Base-by-base conservation (phyloP, 1,140 invertebrate genomes). In the Cyphomyrmex costatus region DNA sequence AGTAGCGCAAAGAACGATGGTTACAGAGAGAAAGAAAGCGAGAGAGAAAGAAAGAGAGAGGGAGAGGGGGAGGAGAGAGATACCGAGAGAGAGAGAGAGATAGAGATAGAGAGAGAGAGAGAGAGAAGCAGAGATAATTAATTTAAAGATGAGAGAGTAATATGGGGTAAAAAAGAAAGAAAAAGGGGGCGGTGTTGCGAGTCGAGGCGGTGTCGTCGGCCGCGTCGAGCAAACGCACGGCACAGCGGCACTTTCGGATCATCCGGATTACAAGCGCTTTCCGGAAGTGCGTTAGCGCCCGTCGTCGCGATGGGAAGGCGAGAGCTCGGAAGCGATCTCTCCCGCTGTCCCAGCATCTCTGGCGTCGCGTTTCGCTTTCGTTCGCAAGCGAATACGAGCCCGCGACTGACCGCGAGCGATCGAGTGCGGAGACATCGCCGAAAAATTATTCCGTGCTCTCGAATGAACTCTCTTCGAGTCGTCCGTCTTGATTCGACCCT, bases 1-100 rank as follows among this genome's bases (percentile, higher is more conserved):
- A 95, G 91, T 95, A 93, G 93, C 88, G 91, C 87, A 92, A 89
- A 94, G 86, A 33, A 82, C 33, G 89, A 90, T 82, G 77, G 86
- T 90, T 90, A 90, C 76, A 88, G 89, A 87, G 84, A 90, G 49
- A 79, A 3, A 30, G 30, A 30, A 3, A 30, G 30, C n/a, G 3
- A 3, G 30, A 30, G 30, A 30, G 30, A 30, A 3, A 30, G 30
- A 30, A 3, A 30, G 30, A 30, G 30, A 30, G 58, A 33, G 58
- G 30, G 24, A 61, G 24, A 49, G 51, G n/a, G 2, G 36, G 2
- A 65, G 1, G 46, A 19, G 89, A 90, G 89, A 90, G 71, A 92
- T 92, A 90, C n/a, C n/a, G n/a, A n/a, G n/a, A n/a, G 3, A 3
- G 30, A 30, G 30, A 30, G 30, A 30, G 30, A 30, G 30, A 30